Conservation (phyloP, 1,140 invertebrate species). For the Pogonognathellus flavescens region DNA sequence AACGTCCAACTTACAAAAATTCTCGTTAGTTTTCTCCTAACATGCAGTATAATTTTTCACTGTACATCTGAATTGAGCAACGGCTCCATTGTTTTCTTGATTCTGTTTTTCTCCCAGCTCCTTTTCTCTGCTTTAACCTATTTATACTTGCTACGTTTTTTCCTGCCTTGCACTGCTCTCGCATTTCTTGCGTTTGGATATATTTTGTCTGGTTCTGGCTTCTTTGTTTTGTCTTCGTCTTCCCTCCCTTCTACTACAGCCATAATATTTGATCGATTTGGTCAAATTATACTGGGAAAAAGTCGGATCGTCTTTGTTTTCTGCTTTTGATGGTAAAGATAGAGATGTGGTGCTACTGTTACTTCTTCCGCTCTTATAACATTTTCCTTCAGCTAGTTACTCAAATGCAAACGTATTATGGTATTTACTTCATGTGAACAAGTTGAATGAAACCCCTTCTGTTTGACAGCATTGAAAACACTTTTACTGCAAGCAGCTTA, state of each 20-base stretch:
- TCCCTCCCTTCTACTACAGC: slow-evolving; percentile 7
- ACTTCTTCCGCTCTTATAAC: background rate
- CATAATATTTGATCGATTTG: slow-evolving; percentile 43
- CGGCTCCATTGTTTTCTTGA: slow-evolving; percentile 21
- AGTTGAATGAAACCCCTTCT: background rate
- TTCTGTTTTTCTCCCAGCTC: slow-evolving; percentile 3
- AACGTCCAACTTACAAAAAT: background rate
- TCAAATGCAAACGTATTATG: background rate
- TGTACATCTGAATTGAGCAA: slow-evolving; percentile 25
- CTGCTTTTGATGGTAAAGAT: slow-evolving; percentile 6
- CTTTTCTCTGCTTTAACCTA: slow-evolving; percentile 15
- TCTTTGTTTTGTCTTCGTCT: background rate
- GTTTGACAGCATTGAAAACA: background rate
- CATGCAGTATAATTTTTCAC: slow-evolving; percentile 30
- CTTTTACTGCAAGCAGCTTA: background rate
- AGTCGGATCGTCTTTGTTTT: background rate
- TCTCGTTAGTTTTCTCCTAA: background rate
- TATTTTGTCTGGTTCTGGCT: slow-evolving; percentile 10
- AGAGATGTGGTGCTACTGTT: slow-evolving; percentile 26
- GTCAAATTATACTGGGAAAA: slow-evolving; percentile 35
- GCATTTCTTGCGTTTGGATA: background rate
- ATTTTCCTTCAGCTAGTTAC: slow-evolving; percentile 7
- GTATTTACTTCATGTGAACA: background rate
- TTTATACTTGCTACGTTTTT: background rate
- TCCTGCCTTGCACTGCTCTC: background rate